Conservation (phyloP, 2,888 invertebrate genomes). For the Hirtodrosophila alboralis region DNA sequence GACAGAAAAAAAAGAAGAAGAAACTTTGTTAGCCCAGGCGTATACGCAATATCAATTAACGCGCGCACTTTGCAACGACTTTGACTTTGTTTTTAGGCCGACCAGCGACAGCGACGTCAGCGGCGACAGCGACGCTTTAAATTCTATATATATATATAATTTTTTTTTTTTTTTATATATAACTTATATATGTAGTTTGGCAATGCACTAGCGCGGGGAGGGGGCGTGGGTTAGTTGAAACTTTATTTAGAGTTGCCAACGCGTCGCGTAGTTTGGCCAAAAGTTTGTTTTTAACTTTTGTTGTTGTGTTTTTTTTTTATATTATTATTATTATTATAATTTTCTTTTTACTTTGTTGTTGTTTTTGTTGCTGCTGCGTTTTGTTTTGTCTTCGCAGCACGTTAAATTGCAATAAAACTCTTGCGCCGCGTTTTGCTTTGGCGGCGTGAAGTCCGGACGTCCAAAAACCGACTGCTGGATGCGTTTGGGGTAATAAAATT, state of each 20-base stretch:
- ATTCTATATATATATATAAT: too few species aligned
- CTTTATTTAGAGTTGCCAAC: constrained; percentile 42
- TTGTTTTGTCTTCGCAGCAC: constrained; percentile 29
- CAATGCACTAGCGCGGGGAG: constrained; percentile 7
- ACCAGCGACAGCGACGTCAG: constrained; percentile 1
- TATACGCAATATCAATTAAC: constrained; percentile 67
- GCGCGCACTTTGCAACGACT: constrained; percentile 62
- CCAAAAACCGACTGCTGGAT: constrained; percentile 79
- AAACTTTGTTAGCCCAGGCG: constrained; percentile 42
- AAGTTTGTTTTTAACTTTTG: constrained; percentile 61
- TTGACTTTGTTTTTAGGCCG: constrained; percentile 49
- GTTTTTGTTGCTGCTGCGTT: constrained; percentile 18
- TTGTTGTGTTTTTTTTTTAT: constrained; percentile 30
- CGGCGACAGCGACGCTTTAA: constrained; percentile 32
- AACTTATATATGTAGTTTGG: too few species aligned
- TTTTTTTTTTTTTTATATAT: constrained; percentile 1
- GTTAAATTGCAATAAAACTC: constrained; percentile 61
- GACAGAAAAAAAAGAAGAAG: constrained; percentile 18
- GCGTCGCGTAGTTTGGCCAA: constrained; percentile 56
- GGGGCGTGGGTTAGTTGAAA: constrained; percentile 15
- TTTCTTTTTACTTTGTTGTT: constrained; percentile 16
- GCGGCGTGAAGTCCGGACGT: constrained; percentile 78
- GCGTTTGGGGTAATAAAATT: constrained; percentile 81
- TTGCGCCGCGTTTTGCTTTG: constrained; percentile 62
- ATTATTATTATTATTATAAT: constrained; percentile 11